Percentiles rank a stretch among this genome's conserved stretches.
These are phyloP conservation scores for Sandelia bainsii DNA, from an alignment of 2,797 vertebrate genomes.

Conservation along the genomic window DNA sequence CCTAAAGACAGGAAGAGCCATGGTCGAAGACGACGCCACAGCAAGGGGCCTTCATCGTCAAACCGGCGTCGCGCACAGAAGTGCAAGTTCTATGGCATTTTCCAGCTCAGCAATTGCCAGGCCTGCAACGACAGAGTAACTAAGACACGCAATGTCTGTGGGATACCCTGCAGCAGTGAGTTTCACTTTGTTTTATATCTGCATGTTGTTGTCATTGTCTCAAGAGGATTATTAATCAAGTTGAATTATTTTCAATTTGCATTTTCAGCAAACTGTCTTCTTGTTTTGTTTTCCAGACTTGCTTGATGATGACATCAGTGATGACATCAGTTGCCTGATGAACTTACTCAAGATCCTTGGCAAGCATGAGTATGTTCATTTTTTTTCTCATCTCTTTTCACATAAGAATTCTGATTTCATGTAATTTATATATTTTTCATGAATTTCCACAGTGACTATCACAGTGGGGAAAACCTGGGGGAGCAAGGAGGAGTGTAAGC, in stretches of 20 bases:
- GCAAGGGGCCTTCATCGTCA: no score
- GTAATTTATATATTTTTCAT: no score
- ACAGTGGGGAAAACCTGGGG: no score
- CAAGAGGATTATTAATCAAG: neutral
- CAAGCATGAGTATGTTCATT: slow-evolving; percentile 35
- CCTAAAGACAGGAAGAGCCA: no score
- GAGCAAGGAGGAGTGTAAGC: no score
- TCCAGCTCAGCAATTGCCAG: slow-evolving; percentile 64
- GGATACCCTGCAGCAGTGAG: slow-evolving; percentile 58
- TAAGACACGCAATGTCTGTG: slow-evolving; percentile 53
- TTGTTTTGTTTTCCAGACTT: slow-evolving; percentile 55
- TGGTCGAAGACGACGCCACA: no score
- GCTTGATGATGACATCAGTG: slow-evolving; percentile 50
- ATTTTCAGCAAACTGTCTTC: neutral
- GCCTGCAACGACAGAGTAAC: slow-evolving; percentile 46
- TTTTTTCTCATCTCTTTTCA: neutral
- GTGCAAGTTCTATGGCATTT: slow-evolving; percentile 49
- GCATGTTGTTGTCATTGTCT: no score
- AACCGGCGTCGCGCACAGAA: accelerated
- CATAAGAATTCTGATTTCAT: no score
- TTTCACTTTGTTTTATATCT: neutral
- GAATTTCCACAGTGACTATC: no score
- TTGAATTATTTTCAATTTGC: neutral
- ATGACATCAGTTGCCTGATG: slow-evolving; percentile 68
- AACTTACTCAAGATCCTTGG: slow-evolving; percentile 7